Conservation (phyloP, 2,797 vertebrate species). For the Paramormyrops hopkinsi region DNA sequence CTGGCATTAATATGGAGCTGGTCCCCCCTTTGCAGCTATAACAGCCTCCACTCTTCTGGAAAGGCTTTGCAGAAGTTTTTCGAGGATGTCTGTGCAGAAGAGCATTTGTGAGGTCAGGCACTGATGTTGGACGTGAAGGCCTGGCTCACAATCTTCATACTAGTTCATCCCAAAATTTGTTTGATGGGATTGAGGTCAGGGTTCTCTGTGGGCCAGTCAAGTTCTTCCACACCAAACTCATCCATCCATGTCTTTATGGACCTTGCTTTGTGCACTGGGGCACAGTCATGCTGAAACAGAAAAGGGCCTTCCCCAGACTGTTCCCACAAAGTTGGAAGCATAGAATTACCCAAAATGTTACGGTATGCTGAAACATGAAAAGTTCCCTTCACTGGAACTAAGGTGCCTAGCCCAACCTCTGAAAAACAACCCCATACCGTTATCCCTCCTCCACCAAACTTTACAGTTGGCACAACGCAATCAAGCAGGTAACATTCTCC, state of each 20-base stretch:
- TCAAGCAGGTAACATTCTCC: neutral
- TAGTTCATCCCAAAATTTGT: neutral
- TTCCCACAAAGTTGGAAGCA: neutral
- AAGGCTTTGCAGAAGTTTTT: neutral
- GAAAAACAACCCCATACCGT: neutral
- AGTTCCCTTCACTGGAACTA: neutral
- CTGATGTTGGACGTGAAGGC: neutral
- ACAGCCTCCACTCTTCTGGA: neutral
- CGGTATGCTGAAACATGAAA: neutral
- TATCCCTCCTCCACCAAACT: neutral
- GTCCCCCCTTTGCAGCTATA: neutral
- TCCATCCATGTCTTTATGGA: neutral
- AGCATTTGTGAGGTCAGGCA: neutral
- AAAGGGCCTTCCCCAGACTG: neutral
- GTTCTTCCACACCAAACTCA: neutral
- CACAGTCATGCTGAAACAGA: neutral
- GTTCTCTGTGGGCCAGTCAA: neutral
- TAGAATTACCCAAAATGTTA: neutral
- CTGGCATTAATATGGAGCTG: neutral
- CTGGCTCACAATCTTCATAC: neutral
- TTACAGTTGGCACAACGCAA: neutral
- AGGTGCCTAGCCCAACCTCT: neutral
- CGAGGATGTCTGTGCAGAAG: neutral
- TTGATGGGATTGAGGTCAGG: neutral
- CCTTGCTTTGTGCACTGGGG: neutral